Percentiles rank a stretch among this genome's conserved stretches.
These are phyloP conservation scores for Stegodyphus mimosarum DNA, from an alignment of 1,140 invertebrate genomes.

Conservation along the genomic window DNA sequence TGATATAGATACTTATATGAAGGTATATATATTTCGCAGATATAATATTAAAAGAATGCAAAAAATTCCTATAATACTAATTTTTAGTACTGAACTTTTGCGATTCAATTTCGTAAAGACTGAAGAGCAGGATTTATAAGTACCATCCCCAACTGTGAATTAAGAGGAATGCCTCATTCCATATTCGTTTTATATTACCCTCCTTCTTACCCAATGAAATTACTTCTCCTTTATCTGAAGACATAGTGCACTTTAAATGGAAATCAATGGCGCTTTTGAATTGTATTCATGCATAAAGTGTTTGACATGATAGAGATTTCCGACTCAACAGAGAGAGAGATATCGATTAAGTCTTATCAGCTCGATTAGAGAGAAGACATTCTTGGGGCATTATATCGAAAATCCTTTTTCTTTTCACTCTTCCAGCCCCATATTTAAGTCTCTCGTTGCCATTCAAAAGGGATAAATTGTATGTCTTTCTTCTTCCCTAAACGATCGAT, in stretches of 20 bases:
- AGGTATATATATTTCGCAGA: no score
- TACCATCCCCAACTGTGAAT: no score
- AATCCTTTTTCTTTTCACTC: not conserved
- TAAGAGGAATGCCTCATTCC: no score
- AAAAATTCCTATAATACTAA: no score
- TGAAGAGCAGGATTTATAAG: no score
- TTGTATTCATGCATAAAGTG: slow-evolving; percentile 14
- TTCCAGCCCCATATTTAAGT: not conserved
- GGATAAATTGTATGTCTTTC: slow-evolving; percentile 48
- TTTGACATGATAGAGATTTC: slow-evolving; percentile 48
- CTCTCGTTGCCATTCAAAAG: slow-evolving; percentile 30
- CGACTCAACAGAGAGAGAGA: slow-evolving; percentile 1
- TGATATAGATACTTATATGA: no score
- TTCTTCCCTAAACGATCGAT: slow-evolving; percentile 6
- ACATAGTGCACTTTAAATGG: slow-evolving; percentile 8
- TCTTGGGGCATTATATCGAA: no score
- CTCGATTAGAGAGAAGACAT: slow-evolving; percentile 25
- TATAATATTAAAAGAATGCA: no score
- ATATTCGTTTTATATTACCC: no score
- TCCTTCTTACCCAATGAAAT: not conserved
- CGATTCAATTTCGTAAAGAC: no score
- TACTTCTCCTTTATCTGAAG: not conserved
- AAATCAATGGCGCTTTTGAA: slow-evolving; percentile 33
- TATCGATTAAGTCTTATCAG: slow-evolving; percentile 51
- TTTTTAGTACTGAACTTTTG: no score